A percentile compares a stretch with the other conserved stretches of the same genome.
phyloP scores from a whole-genome alignment of 2,113 vertebrate genomes.

The Podarcis raffonei region DNA sequence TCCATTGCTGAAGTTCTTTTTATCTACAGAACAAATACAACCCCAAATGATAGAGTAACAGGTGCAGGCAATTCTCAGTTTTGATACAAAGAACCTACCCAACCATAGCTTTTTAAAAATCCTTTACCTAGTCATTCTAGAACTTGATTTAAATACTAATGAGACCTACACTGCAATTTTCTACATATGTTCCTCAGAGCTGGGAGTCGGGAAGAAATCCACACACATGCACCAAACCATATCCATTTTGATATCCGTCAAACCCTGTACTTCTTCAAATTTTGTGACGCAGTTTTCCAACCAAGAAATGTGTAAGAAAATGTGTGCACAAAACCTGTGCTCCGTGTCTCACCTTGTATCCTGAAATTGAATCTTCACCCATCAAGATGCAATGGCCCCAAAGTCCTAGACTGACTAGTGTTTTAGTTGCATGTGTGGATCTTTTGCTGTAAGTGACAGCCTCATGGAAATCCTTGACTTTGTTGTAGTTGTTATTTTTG shows the following conservation, averaged over 20 bases:
- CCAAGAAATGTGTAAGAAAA: too few relatives aligned
- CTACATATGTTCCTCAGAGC: too few relatives aligned
- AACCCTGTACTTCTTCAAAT: too few relatives aligned
- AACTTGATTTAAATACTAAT: slow-evolving; percentile 3
- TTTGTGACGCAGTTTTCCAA: too few relatives aligned
- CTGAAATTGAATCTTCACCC: background rate
- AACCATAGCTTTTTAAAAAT: background rate
- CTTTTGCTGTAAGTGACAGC: background rate
- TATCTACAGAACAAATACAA: slow-evolving; percentile 6
- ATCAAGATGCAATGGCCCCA: background rate
- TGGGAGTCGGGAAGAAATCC: too few relatives aligned
- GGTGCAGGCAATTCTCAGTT: background rate
- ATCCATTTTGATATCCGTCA: too few relatives aligned
- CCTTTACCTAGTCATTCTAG: background rate
- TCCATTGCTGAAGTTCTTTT: background rate
- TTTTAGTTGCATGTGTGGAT: background rate
- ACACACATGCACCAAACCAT: too few relatives aligned
- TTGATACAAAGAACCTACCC: background rate
- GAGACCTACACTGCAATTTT: background rate
- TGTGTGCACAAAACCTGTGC: too few relatives aligned
- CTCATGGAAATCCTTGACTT: background rate
- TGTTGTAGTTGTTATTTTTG: background rate
- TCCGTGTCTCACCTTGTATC: too few relatives aligned
- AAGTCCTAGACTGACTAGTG: background rate
- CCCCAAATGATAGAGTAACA: background rate